These are phyloP conservation scores for Buceros bicornis DNA, from an alignment of 2,797 vertebrate genomes.

Conservation along the genomic window DNA sequence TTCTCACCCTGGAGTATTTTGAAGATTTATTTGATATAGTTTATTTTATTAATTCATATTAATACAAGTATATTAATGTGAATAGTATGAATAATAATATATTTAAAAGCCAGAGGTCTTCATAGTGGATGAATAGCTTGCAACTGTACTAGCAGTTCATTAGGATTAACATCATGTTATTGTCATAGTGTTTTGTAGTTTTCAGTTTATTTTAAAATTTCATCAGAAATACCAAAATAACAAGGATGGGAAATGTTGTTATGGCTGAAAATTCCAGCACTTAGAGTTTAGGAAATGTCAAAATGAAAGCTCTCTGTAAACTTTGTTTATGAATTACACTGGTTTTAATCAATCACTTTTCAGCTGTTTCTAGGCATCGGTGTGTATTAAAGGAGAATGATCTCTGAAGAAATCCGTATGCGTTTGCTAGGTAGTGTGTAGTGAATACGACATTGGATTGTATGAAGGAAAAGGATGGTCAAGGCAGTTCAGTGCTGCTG, in stretches of 20 bases:
- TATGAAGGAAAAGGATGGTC: background rate
- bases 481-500: background rate
- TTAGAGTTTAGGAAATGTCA: background rate
- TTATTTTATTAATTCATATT: background rate
- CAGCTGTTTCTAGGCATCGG: background rate
- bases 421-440: background rate
- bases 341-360: background rate
- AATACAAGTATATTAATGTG: background rate
- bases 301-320: background rate
- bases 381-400: background rate
- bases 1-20: background rate
- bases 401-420: background rate
- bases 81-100: background rate
- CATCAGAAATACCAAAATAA: background rate
- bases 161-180: background rate
- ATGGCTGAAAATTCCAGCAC: background rate
- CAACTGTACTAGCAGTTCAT: background rate
- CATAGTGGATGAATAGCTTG: background rate
- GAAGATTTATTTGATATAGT: background rate
- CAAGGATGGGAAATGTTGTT: background rate
- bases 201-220: background rate
- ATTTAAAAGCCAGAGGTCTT: background rate
- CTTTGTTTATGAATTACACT: background rate
- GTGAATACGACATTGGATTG: background rate
- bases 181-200: background rate